These are phyloP conservation scores for Emydura subglobosa DNA, from an alignment of 2,113 vertebrate genomes.

Conservation along the genomic window DNA sequence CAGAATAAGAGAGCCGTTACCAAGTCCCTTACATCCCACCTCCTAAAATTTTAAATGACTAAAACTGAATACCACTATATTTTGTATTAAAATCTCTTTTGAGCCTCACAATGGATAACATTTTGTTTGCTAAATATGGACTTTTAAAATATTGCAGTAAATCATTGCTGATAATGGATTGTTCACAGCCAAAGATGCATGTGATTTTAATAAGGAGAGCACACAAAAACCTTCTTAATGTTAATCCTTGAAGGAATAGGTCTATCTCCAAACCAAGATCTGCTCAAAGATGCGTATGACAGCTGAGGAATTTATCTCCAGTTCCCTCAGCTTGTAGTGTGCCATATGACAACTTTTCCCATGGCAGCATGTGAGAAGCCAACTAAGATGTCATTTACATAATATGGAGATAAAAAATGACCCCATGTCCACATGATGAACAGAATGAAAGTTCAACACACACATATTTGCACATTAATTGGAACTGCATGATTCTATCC, in stretches of 20 bases:
- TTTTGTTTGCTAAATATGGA: conserved; percentile 42
- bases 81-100: conserved; percentile 41
- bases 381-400: conserved; percentile 83
- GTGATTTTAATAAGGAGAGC: conserved; percentile 68
- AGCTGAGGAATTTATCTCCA: conserved; percentile 81
- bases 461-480: conserved; percentile 86
- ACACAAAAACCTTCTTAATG: conserved; percentile 57
- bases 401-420: conserved; percentile 85
- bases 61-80: not conserved
- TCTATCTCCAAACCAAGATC: conserved; percentile 81
- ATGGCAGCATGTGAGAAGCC: conserved; percentile 73
- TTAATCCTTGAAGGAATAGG: conserved; percentile 70
- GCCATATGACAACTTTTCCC: conserved; percentile 75
- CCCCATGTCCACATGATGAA: conserved; percentile 81
- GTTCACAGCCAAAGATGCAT: conserved; percentile 53
- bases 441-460: conserved; percentile 79
- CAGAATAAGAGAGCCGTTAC: not conserved
- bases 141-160: conserved; percentile 64
- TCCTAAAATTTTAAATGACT: not conserved
- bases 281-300: conserved; percentile 75
- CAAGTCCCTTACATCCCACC: not conserved
- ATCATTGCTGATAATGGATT: conserved; percentile 58
- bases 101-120: conserved; percentile 43
- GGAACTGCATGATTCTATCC: conserved; percentile 80
- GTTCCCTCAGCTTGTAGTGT: conserved; percentile 70